Conservation (phyloP, 2,888 invertebrate genomes). For the Scaptomyza parva region DNA sequence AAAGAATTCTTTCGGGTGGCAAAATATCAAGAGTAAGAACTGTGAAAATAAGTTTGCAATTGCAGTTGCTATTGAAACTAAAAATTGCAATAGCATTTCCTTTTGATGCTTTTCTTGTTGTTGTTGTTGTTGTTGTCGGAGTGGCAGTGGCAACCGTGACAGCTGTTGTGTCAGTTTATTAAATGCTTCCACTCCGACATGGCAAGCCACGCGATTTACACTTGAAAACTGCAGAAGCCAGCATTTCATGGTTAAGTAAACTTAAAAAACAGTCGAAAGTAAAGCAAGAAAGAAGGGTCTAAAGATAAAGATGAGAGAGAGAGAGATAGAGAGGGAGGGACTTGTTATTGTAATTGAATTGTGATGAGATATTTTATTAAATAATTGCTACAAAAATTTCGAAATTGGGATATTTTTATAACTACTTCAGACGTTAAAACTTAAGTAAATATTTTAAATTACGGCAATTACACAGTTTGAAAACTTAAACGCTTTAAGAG, state of each 20-base stretch:
- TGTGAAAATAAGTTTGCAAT: constrained; percentile 49
- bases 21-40: constrained; percentile 39
- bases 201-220: constrained; percentile 10
- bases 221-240: neutral
- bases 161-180: constrained; percentile 42
- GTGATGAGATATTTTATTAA: neutral
- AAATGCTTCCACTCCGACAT: constrained; percentile 25
- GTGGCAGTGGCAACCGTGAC: constrained; percentile 29
- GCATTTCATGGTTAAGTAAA: constrained; percentile 1
- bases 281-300: neutral
- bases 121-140: constrained; percentile 5
- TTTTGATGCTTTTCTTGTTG: neutral
- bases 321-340: neutral
- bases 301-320: neutral
- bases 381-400: neutral
- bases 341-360: constrained; percentile 1
- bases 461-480: too few species aligned
- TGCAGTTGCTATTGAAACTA: neutral
- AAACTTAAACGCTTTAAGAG: neutral
- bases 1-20: constrained; percentile 48
- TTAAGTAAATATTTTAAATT: neutral
- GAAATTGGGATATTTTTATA: neutral
- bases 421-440: neutral
- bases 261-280: constrained; percentile 5
- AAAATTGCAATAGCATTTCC: constrained; percentile 1